A percentile compares a stretch with the other conserved stretches of the same genome.
Evolutionary conservation across 2,797 vertebrate species (phyloP).

Genomic region (Graptemys geographica): DNA sequence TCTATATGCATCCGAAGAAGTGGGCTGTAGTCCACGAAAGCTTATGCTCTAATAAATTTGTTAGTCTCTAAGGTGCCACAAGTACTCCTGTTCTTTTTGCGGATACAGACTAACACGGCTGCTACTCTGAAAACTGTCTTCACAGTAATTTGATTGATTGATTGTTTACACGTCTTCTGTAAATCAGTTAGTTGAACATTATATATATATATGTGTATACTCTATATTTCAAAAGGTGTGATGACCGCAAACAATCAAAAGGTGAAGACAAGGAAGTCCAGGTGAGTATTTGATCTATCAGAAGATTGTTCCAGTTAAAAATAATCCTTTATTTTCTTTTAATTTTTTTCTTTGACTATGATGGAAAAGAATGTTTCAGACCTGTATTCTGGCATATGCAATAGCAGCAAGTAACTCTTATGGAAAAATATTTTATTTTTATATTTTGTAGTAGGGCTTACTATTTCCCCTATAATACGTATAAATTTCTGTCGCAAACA

Average conservation of each 20-base stretch:
- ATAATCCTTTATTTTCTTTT: not conserved
- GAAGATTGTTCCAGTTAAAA: not conserved
- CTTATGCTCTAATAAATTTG: no score
- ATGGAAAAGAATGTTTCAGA: not conserved
- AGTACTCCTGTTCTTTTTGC: no score
- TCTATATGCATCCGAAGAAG: no score
- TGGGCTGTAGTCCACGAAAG: no score
- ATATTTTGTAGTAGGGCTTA: not conserved
- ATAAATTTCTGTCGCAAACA: not conserved
- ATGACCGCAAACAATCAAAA: not conserved
- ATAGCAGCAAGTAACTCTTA: not conserved
- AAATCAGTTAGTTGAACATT: not conserved
- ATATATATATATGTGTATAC: not conserved
- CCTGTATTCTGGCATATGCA: not conserved
- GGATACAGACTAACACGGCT: no score
- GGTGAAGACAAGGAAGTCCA: slow-evolving; percentile 1
- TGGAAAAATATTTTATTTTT: not conserved
- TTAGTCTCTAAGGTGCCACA: no score
- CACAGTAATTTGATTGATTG: not conserved
- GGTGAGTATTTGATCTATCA: slow-evolving; percentile 39
- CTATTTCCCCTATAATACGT: not conserved
- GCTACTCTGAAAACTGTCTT: not conserved
- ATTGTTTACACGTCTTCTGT: not conserved
- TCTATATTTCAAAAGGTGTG: slow-evolving; percentile 23
- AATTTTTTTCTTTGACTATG: not conserved